phyloP scores from a whole-genome alignment of 2,888 invertebrate genomes.

The Rhagonycha fulva region DNA sequence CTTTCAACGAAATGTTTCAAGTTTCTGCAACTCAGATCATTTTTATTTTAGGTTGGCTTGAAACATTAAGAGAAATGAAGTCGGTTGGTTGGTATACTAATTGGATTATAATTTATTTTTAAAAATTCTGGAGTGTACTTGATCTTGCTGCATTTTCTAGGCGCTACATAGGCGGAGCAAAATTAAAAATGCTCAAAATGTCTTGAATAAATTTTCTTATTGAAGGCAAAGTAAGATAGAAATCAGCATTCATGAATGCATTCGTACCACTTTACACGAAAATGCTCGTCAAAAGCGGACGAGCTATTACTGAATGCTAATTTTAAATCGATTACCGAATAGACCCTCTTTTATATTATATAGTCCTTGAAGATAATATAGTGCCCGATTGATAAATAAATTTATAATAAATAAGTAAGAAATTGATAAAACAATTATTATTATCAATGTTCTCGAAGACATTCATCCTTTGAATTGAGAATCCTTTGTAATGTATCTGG shows the following conservation, averaged over 20 bases:
- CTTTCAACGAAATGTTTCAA: neutral
- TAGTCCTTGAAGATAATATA: conserved; percentile 1
- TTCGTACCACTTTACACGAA: conserved; percentile 36
- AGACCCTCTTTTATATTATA: conserved; percentile 14
- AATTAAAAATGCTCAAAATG: conserved; percentile 26
- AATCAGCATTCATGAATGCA: conserved; percentile 38
- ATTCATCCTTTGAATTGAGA: neutral
- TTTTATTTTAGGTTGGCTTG: neutral
- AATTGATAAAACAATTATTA: neutral
- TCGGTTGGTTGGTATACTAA: neutral
- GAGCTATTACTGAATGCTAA: conserved; percentile 41
- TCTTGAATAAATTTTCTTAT: conserved; percentile 39
- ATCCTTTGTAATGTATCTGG: neutral
- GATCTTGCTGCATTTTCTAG: conserved; percentile 17
- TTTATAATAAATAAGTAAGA: neutral
- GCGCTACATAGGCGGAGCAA: conserved; percentile 15
- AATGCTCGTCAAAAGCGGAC: conserved; percentile 34
- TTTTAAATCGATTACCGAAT: conserved; percentile 40
- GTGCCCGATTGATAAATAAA: neutral
- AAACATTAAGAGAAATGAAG: neutral
- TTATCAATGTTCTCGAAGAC: neutral
- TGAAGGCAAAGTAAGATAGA: conserved; percentile 34
- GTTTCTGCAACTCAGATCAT: neutral
- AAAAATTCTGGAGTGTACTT: conserved; percentile 18
- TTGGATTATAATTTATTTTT: neutral